Evolutionary conservation across 2,888 invertebrate genomes (phyloP).

Genomic region (Blastobasis adustella): DNA sequence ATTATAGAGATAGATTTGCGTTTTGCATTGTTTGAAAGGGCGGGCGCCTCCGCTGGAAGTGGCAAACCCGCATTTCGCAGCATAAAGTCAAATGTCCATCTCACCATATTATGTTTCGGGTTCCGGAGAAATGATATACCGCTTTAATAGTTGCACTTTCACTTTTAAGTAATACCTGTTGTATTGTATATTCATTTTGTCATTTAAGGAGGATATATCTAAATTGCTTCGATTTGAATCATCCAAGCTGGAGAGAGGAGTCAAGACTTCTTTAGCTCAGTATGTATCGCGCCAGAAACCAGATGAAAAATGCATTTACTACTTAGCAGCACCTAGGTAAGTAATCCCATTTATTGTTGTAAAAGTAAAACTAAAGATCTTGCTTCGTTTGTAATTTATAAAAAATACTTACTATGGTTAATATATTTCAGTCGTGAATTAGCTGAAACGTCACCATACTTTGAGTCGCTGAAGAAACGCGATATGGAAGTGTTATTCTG

Average conservation of each 20-base stretch:
- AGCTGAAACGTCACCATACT: slow-evolving; percentile 96
- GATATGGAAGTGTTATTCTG: slow-evolving; percentile 95
- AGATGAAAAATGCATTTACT: slow-evolving; percentile 91
- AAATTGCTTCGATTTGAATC: slow-evolving; percentile 95
- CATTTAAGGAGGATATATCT: slow-evolving; percentile 87
- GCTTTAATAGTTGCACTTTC: too few relatives aligned
- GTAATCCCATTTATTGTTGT: neutral
- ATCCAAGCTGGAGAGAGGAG: slow-evolving; percentile 81
- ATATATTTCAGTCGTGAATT: slow-evolving; percentile 82
- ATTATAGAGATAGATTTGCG: too few relatives aligned
- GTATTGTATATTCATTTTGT: neutral
- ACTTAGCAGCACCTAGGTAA: slow-evolving; percentile 94
- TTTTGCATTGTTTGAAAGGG: too few relatives aligned
- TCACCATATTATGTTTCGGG: too few relatives aligned
- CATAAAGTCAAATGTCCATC: too few relatives aligned
- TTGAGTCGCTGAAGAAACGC: slow-evolving; percentile 91
- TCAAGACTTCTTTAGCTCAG: slow-evolving; percentile 85
- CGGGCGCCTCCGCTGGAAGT: too few relatives aligned
- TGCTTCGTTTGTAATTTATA: neutral
- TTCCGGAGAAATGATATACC: too few relatives aligned
- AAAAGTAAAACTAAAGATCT: too few relatives aligned
- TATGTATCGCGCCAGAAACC: slow-evolving; percentile 86
- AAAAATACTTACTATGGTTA: neutral
- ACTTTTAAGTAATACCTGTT: too few relatives aligned
- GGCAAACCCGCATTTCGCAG: too few relatives aligned